Conservation (phyloP, 2,888 invertebrate genomes). For the Drosophila koepferae region DNA sequence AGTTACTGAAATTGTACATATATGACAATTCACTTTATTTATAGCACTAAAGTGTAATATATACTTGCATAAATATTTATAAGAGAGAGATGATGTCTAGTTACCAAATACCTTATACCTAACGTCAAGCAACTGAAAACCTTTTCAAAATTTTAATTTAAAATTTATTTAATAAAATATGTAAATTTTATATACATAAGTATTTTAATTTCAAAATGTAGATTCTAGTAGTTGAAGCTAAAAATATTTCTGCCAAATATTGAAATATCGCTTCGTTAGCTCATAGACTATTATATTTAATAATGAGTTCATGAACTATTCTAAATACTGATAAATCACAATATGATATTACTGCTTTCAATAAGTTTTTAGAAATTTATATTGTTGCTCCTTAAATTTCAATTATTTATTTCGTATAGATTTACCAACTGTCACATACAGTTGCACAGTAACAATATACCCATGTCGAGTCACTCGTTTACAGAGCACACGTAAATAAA, state of each 20-base stretch:
- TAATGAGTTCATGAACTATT: neutral
- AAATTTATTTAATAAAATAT: neutral
- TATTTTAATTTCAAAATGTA: neutral
- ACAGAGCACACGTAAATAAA: slow-evolving; percentile 29
- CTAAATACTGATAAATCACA: neutral
- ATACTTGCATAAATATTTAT: neutral
- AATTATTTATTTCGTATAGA: neutral
- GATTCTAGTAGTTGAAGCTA: neutral
- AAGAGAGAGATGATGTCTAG: neutral
- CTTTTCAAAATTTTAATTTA: neutral
- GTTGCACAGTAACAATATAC: neutral
- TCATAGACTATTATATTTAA: neutral
- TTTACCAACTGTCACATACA: neutral
- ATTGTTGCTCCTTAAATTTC: neutral
- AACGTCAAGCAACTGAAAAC: neutral
- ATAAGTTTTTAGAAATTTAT: neutral
- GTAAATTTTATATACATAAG: too few species aligned
- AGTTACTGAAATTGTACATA: neutral
- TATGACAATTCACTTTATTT: neutral
- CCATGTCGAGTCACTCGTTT: neutral
- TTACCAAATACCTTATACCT: neutral
- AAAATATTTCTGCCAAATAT: neutral
- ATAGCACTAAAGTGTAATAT: neutral
- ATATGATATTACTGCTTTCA: neutral
- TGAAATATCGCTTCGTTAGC: neutral